These are phyloP conservation scores for Pedetes capensis DNA, from an alignment of 2,113 vertebrate genomes.

Conservation along the genomic window DNA sequence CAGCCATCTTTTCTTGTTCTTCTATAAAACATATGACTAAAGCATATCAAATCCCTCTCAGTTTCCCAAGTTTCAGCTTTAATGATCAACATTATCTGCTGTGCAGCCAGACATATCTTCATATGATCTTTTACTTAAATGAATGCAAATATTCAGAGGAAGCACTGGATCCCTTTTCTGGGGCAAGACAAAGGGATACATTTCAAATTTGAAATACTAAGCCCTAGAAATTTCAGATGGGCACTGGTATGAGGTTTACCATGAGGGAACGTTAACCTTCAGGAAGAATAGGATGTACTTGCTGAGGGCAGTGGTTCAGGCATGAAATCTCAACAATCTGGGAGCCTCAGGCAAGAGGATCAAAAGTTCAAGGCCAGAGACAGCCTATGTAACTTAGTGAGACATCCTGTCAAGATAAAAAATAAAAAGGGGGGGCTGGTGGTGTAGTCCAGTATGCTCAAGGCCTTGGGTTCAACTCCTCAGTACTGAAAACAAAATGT, in stretches of 20 bases:
- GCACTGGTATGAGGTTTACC: not conserved
- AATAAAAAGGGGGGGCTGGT: too few species aligned
- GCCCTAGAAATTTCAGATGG: not conserved
- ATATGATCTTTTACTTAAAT: not conserved
- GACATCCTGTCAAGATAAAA: too few species aligned
- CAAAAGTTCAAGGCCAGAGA: too few species aligned
- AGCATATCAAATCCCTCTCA: not conserved
- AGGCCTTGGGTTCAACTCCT: too few species aligned
- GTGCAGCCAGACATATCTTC: not conserved
- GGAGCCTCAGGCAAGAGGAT: too few species aligned
- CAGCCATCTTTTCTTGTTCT: slow-evolving; percentile 25
- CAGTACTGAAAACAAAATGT: not conserved
- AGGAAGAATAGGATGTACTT: too few species aligned
- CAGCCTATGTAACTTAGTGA: too few species aligned
- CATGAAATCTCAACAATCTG: too few species aligned
- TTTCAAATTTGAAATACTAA: not conserved
- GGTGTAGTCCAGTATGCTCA: too few species aligned
- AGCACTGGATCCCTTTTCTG: not conserved
- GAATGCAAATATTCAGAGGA: not conserved
- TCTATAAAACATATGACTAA: not conserved
- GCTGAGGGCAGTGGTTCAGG: too few species aligned
- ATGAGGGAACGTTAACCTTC: not conserved
- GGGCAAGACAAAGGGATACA: not conserved
- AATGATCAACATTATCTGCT: not conserved
- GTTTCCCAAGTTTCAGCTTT: not conserved